These are phyloP conservation scores for Caenorhabditis remanei DNA, from an alignment of 1,140 invertebrate genomes.

Conservation along the genomic window DNA sequence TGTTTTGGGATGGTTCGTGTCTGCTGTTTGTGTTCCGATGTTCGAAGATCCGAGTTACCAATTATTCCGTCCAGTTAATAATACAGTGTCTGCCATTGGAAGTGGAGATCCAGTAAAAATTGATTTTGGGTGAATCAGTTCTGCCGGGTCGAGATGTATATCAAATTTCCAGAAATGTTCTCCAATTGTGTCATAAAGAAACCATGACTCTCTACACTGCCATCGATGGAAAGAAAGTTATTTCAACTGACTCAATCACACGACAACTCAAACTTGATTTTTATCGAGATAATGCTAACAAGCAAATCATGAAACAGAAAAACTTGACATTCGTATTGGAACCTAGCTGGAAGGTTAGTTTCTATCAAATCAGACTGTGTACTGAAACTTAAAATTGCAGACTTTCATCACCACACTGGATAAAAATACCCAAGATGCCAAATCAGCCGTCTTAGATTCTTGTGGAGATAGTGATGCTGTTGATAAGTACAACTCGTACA, in stretches of 20 bases:
- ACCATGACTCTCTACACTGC: conserved; percentile 25
- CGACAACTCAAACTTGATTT: conserved; percentile 1
- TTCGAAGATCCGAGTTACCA: conserved; percentile 4
- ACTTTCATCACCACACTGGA: background rate
- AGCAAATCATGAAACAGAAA: background rate
- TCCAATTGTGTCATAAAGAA: background rate
- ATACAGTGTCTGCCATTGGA: background rate
- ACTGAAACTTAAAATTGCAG: background rate
- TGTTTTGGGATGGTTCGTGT: conserved; percentile 24
- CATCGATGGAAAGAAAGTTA: background rate
- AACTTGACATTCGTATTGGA: background rate
- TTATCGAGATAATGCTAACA: conserved; percentile 2
- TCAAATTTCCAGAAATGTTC: background rate
- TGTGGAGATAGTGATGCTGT: conserved; percentile 4
- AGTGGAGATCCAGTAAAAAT: background rate
- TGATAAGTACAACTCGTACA: background rate
- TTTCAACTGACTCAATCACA: conserved; percentile 17
- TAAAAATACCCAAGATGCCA: background rate
- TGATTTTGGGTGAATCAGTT: background rate
- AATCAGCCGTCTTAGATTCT: background rate
- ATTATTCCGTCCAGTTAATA: conserved; percentile 7
- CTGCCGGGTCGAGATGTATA: background rate
- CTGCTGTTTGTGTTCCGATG: conserved; percentile 17
- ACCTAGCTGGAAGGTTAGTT: background rate
- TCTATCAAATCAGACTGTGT: too few species aligned